Evolutionary conservation across 2,797 vertebrate genomes (phyloP), one percentile per base, ranked within the genome.

Genomic region (Squalus acanthias): DNA sequence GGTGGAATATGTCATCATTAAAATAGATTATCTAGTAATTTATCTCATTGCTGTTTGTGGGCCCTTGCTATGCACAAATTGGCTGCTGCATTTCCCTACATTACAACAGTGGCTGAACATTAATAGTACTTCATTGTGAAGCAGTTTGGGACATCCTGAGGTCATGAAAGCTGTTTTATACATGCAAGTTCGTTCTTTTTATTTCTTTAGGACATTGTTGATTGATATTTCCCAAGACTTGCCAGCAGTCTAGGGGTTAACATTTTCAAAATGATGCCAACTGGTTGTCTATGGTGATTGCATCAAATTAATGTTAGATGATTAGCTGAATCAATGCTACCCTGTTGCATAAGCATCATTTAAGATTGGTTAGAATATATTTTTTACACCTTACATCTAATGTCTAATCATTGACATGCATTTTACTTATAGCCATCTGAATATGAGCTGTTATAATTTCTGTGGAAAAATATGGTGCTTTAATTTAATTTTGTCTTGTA

Each of bases 271-370:
- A 85, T 24, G 82, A 85, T 85, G 82, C 82, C 82, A 85, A 85
- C 82, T 85, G 82, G 39, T 85, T 85, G 17, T 85, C 46, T 85
- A 85, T 50, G 46, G 82, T 85, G 82, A 85, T 85, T 85, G 82
- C 39, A 85, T 50, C 82, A 85, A 50, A 85, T 50, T 85, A 85
- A 85, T 85, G 17, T 6, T 9, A 85, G 82, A 85, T 85, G 46
- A 85, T 85, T 85, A 50, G 82, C 46, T 50, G 82, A 46, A 85
- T 85, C 82, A 50, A 50, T 85, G 46, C 50, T 76, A 85, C 50
- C 79, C 82, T 85, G 46, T 85, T 85, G 82, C 82, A 85, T 50
- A 85, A 50, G 17, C 82, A 85, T 85, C 82, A 85, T 85, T 85
- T 85, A 20, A 85, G 46, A 20, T 50, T 85, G 39, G 82, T 85